Percentiles rank a stretch among this genome's conserved stretches.
These are phyloP conservation scores for Drosophila pruinosa DNA, from an alignment of 1,140 invertebrate species.

Conservation along the genomic window DNA sequence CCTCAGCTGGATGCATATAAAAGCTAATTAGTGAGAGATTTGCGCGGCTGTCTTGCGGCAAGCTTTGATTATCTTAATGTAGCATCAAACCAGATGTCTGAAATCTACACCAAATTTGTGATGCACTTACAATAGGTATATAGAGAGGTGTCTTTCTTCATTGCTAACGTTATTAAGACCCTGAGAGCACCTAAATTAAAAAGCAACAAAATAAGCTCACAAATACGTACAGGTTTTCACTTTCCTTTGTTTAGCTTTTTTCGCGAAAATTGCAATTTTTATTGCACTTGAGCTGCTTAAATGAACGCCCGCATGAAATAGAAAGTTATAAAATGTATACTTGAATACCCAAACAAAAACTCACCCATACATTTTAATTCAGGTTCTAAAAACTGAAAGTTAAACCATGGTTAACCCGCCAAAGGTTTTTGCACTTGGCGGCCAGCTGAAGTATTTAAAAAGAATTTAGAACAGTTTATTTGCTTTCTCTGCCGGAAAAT, in stretches of 20 bases:
- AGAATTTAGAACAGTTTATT: conserved; percentile 57
- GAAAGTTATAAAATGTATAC: conserved; percentile 43
- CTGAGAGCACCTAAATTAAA: conserved; percentile 25
- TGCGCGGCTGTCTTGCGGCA: conserved; percentile 46
- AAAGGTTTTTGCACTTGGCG: conserved; percentile 28
- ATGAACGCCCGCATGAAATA: conserved; percentile 68
- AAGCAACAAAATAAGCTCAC: conserved; percentile 39
- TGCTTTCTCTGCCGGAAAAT: conserved; percentile 58
- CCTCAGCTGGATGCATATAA: conserved; percentile 57
- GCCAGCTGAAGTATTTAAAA: conserved; percentile 37
- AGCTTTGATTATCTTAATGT: conserved; percentile 62
- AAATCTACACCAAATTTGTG: conserved; percentile 6
- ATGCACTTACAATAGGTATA: neutral
- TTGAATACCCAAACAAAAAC: neutral
- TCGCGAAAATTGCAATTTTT: conserved; percentile 73
- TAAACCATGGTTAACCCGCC: conserved; percentile 42
- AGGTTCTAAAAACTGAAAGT: conserved; percentile 63
- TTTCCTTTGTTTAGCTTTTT: conserved; percentile 62
- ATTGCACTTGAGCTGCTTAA: conserved; percentile 49
- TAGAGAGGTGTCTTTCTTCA: conserved; percentile 7
- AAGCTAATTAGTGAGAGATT: conserved; percentile 76
- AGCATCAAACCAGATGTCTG: conserved; percentile 49
- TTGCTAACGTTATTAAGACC: conserved; percentile 25
- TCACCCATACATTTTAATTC: neutral
- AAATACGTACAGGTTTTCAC: conserved; percentile 51